These are phyloP conservation scores for Bombylius discolor DNA, from an alignment of 2,888 invertebrate genomes.

Conservation along the genomic window DNA sequence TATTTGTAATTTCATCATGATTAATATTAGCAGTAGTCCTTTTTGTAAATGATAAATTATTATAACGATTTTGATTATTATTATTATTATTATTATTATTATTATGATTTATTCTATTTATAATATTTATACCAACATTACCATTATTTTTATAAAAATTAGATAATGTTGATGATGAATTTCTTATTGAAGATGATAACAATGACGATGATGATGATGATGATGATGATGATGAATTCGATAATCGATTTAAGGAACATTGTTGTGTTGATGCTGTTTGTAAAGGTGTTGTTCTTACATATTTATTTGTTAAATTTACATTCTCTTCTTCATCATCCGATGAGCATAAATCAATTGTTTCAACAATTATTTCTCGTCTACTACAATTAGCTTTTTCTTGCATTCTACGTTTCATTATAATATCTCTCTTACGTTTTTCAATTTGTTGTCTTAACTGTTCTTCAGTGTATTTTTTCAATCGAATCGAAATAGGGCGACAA, in stretches of 20 bases:
- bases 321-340: slow-evolving; percentile 46
- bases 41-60: slow-evolving; percentile 8
- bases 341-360: slow-evolving; percentile 53
- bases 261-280: background rate
- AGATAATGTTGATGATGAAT: too few species aligned
- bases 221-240: background rate
- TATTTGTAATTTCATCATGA: background rate
- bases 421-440: background rate
- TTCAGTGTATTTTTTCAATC: slow-evolving; percentile 30
- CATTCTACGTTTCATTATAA: background rate
- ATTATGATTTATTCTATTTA: too few species aligned
- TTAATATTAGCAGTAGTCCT: slow-evolving; percentile 1
- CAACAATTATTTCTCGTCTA: slow-evolving; percentile 32
- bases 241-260: background rate
- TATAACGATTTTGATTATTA: slow-evolving; percentile 2
- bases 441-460: slow-evolving; percentile 9
- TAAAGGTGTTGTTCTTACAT: background rate
- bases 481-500: slow-evolving; percentile 33
- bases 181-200: background rate
- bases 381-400: too few species aligned
- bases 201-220: background rate
- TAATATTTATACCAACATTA: background rate
- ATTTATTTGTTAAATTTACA: background rate
- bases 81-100: background rate
- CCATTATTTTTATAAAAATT: background rate